A percentile compares a stretch with the other conserved stretches of the same genome.
Evolutionary conservation across 2,888 invertebrate species (phyloP).

Genomic region (Epistrophe grossulariae): DNA sequence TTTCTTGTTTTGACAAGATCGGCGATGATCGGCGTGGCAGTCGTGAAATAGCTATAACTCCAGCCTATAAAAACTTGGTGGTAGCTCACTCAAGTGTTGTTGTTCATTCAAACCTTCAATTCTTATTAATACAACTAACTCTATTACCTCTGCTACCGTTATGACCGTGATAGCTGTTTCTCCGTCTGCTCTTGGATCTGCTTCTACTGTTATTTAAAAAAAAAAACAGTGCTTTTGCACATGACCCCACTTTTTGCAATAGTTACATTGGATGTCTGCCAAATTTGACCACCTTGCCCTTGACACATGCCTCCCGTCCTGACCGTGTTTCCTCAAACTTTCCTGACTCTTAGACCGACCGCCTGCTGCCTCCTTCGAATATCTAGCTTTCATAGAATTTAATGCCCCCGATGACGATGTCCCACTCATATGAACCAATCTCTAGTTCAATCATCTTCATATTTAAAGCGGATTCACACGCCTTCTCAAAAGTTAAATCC

Average conservation of each 20-base stretch:
- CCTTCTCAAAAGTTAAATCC: too few relatives aligned
- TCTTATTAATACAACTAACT: conserved; percentile 3
- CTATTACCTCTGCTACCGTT: conserved; percentile 22
- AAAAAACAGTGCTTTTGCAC: conserved; percentile 19
- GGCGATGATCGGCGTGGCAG: too few relatives aligned
- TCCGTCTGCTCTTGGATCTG: conserved; percentile 2
- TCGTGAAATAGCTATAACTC: too few relatives aligned
- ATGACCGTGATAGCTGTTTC: conserved; percentile 8
- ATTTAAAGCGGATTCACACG: too few relatives aligned
- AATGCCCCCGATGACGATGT: not conserved
- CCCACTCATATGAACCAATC: not conserved
- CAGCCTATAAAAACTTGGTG: too few relatives aligned
- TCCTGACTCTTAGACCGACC: not conserved
- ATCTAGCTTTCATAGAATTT: not conserved
- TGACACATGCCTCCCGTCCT: not conserved
- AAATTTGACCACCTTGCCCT: conserved; percentile 8
- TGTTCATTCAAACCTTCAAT: too few relatives aligned
- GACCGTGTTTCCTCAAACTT: not conserved
- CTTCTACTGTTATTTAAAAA: not conserved
- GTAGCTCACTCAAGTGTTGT: too few relatives aligned
- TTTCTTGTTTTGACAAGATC: too few relatives aligned
- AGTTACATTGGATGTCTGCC: not conserved
- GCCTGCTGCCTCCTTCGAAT: not conserved
- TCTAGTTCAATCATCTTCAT: too few relatives aligned
- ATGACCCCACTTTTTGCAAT: conserved; percentile 10